phyloP scores from a whole-genome alignment of 2,113 vertebrate genomes.

The Nipponia nippon region DNA sequence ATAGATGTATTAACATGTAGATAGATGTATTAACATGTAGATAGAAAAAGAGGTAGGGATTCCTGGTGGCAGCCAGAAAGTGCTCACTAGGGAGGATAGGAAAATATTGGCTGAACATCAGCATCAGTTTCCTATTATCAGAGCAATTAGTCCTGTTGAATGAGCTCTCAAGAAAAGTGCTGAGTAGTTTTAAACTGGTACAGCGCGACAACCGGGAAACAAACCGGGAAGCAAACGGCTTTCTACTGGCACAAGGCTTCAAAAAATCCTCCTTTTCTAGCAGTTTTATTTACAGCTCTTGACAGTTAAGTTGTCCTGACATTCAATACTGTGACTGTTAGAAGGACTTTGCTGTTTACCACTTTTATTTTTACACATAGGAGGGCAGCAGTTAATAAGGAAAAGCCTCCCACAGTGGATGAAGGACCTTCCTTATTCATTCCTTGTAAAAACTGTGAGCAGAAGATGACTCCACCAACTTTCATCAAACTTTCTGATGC shows the following conservation, averaged over 20 bases:
- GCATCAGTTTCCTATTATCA: constrained; percentile 20
- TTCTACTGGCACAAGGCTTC: neutral
- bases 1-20: constrained; percentile 1
- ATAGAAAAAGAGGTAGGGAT: neutral
- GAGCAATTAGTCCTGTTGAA: constrained; percentile 49
- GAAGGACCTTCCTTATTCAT: neutral
- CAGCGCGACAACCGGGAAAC: neutral
- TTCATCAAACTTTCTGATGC: neutral
- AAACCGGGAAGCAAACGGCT: neutral
- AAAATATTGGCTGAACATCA: constrained; percentile 50
- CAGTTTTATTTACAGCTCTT: neutral
- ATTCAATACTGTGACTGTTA: neutral
- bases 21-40: neutral
- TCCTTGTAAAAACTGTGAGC: neutral
- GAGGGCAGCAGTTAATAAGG: constrained; percentile 23
- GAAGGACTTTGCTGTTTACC: neutral
- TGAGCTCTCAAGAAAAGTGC: constrained; percentile 11
- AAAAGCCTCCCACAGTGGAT: neutral
- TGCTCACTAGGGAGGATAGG: neutral
- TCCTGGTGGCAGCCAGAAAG: constrained; percentile 26
- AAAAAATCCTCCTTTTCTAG: neutral
- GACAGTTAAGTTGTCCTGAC: neutral
- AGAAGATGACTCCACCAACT: neutral
- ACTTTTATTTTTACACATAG: neutral
- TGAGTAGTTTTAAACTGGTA: neutral